phyloP scores from a whole-genome alignment of 2,113 vertebrate genomes.

The Isichthys henryi region DNA sequence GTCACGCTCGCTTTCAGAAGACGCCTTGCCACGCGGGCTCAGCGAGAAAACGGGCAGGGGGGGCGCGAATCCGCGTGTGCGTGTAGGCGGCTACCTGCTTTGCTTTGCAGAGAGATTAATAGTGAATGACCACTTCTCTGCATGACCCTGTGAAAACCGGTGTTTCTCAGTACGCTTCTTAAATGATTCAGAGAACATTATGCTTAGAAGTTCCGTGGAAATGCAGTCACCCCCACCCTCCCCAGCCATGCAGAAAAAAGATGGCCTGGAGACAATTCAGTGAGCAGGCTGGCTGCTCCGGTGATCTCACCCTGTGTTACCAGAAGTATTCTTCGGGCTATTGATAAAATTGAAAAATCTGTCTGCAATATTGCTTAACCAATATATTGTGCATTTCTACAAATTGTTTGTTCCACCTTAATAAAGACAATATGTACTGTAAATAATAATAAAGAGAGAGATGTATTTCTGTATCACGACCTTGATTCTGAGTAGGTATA shows the following conservation, averaged over 20 bases:
- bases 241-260: not conserved
- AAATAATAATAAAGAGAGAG: not conserved
- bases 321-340: not conserved
- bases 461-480: not conserved
- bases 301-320: not conserved
- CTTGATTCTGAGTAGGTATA: not conserved
- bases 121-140: constrained; percentile 8
- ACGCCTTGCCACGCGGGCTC: not conserved
- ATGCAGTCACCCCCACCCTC: not conserved
- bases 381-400: not conserved
- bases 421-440: not conserved
- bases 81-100: not conserved
- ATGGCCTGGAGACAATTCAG: not conserved
- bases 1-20: not conserved
- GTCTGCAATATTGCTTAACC: not conserved
- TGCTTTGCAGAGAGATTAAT: not conserved
- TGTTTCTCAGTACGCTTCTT: not conserved
- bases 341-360: not conserved
- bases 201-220: not conserved
- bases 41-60: not conserved
- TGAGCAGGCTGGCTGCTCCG: not conserved
- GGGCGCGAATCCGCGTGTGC: not conserved
- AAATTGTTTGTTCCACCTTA: not conserved
- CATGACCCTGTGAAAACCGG: constrained; percentile 10
- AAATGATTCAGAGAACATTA: constrained; percentile 19